Evolutionary conservation across 2,888 invertebrate species (phyloP), one percentile per base, ranked within the genome.

Genomic region (Neoitamus cyanurus): DNA sequence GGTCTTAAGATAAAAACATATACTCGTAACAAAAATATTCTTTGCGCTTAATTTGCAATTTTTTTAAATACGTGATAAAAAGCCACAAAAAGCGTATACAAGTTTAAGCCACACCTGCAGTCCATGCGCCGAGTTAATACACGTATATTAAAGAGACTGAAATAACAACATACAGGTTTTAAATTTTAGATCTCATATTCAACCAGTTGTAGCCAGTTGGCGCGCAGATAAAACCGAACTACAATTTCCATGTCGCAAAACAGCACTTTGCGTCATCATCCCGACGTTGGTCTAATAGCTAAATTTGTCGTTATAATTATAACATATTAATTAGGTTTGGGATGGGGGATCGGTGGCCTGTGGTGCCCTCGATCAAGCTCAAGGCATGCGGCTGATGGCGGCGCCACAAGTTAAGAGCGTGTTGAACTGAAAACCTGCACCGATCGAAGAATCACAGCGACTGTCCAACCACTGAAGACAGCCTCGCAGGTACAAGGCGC

Each of bases 351-450:
- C 36, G 13, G 34, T 20, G 36, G n/a, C 11, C 20, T 25, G 73
- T 34, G 36, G 20, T 15, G 77, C 13, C 77, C 58, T 58, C 46
- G 77, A 77, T 77, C 42, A 77, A 46, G 42, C 77, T 77, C 77
- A 46, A 77, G 77, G 77, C 77, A 46, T 25, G n/a, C 42, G 75
- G 3, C 15, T 75, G 25, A 11, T 58, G 11, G 15, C 25, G 25
- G 34, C n/a, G n/a, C 13, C 7, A n/a, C 72, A 72, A 72, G 31
- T n/a, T 1, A 5, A n/a, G 28, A 72, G 15, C 46, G 7, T 42
- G 25, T 77, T 28, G 77, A 46, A 30, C 30, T 77, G 77, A 46
- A 77, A 77, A 25, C 25, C 42, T 11, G 30, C 15, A 46, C 28
- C 28, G 25, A 15, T n/a, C 77, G 42, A 42, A 75, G 73, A 75